A percentile compares a stretch with the other conserved stretches of the same genome.
These are phyloP conservation scores for Ceuthmochares aereus DNA, from an alignment of 2,113 vertebrate genomes.

Conservation along the genomic window DNA sequence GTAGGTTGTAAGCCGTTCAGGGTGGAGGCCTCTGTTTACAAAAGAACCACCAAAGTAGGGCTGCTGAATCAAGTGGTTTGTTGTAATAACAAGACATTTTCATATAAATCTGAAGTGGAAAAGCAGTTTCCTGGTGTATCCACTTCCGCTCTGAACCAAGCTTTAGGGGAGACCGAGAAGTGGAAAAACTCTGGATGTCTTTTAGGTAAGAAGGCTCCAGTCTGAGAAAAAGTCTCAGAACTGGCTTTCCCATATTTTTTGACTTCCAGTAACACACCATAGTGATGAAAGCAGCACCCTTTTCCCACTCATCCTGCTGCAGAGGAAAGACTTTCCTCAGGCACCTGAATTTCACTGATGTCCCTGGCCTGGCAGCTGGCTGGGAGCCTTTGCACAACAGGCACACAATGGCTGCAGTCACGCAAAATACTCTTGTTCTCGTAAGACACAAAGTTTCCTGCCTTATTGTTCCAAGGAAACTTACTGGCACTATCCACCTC, in stretches of 20 bases:
- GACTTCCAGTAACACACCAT: neutral
- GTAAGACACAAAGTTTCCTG: neutral
- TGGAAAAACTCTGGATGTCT: neutral
- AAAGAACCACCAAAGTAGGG: neutral
- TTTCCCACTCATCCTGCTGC: neutral
- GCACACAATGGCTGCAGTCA: neutral
- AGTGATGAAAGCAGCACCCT: neutral
- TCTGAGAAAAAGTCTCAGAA: neutral
- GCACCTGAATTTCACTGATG: neutral
- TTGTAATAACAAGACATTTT: neutral
- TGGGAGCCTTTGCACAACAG: neutral
- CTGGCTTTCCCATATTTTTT: neutral
- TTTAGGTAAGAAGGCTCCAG: neutral
- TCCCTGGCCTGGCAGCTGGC: neutral
- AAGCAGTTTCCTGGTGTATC: neutral
- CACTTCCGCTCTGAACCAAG: neutral
- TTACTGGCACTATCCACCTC: neutral
- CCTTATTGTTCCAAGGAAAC: neutral
- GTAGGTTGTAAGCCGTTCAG: neutral
- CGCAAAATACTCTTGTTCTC: neutral
- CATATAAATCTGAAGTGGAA: constrained; percentile 3
- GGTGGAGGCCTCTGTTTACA: constrained; percentile 11
- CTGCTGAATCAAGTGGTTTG: constrained; percentile 12
- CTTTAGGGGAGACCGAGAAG: neutral
- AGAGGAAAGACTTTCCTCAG: neutral